Conservation (phyloP, 2,113 vertebrate species). For the pig (Sus scrofa) region T2T-Sscrofa CM000812.6:262953001-262953500, state of each 20-base stretch:
- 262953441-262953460: slow-evolving; percentile 69
- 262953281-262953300: slow-evolving; percentile 65
- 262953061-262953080: slow-evolving; percentile 63
- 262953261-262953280: slow-evolving; percentile 24
- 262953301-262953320: slow-evolving; percentile 71
- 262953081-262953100: slow-evolving; percentile 65
- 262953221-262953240: too few relatives aligned
- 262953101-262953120: slow-evolving; percentile 10
- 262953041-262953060: slow-evolving; percentile 63
- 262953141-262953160: background rate
- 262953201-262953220: background rate
- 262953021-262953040: slow-evolving; percentile 46
- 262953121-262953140: background rate
- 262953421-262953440: slow-evolving; percentile 48
- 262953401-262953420: slow-evolving; percentile 63
- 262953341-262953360: slow-evolving; percentile 72
- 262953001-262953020: slow-evolving; percentile 73
- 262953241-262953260: background rate
- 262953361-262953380: slow-evolving; percentile 60
- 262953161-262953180: background rate
- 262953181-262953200: background rate
- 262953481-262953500: background rate
- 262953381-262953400: slow-evolving; percentile 70
- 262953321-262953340: slow-evolving; percentile 72
- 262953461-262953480: background rate